Percentiles rank a stretch among this genome's conserved stretches.
Evolutionary conservation across 2,113 vertebrate species (phyloP).

Genomic region (Heterotilapia buettikoferi): DNA sequence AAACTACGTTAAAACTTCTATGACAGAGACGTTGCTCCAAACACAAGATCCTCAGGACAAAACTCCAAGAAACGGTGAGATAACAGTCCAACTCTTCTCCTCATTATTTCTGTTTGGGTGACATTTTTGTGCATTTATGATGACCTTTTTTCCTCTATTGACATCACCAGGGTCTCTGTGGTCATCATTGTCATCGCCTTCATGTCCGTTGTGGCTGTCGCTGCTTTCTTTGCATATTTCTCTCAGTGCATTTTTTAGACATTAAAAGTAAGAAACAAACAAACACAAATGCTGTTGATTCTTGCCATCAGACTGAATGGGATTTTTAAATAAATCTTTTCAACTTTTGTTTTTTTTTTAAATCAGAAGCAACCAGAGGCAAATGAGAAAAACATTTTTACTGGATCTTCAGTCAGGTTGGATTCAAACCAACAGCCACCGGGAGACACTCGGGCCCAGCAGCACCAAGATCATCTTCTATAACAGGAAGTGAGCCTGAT

Average conservation of each 20-base stretch:
- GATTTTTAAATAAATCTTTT: neutral
- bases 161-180: neutral
- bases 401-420: neutral
- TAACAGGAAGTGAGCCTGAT: neutral
- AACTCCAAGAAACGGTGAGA: neutral
- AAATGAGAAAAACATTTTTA: neutral
- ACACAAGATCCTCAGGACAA: neutral
- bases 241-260: neutral
- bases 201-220: neutral
- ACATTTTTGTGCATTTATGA: neutral
- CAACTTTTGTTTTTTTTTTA: rapidly evolving
- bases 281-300: rapidly evolving
- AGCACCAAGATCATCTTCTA: neutral
- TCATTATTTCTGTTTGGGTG: neutral
- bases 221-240: neutral
- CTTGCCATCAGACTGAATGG: rapidly evolving
- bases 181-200: neutral
- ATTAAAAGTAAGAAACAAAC: neutral
- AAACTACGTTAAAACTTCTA: rapidly evolving
- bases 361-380: rapidly evolving
- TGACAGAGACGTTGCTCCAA: neutral
- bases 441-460: rapidly evolving
- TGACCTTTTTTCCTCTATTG: rapidly evolving
- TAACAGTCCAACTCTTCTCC: rapidly evolving
- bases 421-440: neutral